A percentile compares a stretch with the other conserved stretches of the same genome.
phyloP scores from a whole-genome alignment of 2,113 vertebrate genomes.

The Budorcas taxicolor region DNA sequence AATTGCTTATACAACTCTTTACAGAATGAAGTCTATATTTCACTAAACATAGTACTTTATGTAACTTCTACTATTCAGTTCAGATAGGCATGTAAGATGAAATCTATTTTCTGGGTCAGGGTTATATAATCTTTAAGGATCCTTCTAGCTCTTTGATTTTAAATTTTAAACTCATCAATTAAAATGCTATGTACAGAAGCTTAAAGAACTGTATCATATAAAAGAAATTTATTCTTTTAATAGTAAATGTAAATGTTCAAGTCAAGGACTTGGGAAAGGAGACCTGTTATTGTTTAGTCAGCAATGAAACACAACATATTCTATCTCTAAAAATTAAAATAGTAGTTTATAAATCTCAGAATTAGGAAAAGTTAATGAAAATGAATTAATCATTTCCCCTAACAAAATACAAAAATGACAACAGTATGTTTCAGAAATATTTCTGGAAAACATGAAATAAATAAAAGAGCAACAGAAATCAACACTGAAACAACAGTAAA shows the following conservation, averaged over 20 bases:
- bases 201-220: neutral
- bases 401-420: neutral
- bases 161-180: neutral
- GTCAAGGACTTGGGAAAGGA: neutral
- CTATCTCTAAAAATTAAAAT: neutral
- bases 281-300: neutral
- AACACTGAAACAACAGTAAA: neutral
- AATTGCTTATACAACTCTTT: neutral
- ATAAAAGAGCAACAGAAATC: neutral
- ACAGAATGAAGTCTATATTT: neutral
- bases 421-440: neutral
- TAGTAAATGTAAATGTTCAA: neutral
- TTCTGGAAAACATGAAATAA: neutral
- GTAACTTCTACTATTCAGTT: neutral
- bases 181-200: neutral
- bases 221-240: neutral
- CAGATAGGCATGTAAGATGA: neutral
- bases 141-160: neutral
- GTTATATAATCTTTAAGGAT: neutral
- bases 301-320: neutral
- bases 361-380: neutral
- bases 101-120: neutral
- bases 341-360: neutral
- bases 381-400: neutral
- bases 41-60: neutral